phyloP scores from a whole-genome alignment of 2,797 vertebrate genomes.

The Limnodromus scolopaceus region DNA sequence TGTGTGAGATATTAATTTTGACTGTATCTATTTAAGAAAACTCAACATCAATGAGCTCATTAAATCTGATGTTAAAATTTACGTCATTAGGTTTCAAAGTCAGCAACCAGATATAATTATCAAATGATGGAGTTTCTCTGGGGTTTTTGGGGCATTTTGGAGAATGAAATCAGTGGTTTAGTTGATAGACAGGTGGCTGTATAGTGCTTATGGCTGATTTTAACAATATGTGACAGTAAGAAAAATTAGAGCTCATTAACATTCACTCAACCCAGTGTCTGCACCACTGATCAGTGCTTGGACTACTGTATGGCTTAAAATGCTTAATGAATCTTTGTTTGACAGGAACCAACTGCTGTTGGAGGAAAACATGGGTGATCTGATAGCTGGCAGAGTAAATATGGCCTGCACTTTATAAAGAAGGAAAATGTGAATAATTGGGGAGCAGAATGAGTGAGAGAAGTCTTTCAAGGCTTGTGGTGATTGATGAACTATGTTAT shows the following conservation, averaged over 20 bases:
- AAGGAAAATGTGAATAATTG: slow-evolving; percentile 6
- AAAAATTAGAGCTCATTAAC: slow-evolving; percentile 50
- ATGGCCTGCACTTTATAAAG: neutral
- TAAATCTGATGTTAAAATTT: slow-evolving; percentile 7
- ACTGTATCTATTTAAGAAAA: neutral
- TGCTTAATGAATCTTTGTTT: slow-evolving; percentile 45
- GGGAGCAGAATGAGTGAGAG: neutral
- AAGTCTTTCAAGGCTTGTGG: neutral
- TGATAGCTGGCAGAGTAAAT: neutral
- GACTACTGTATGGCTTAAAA: neutral
- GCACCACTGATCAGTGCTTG: slow-evolving; percentile 24
- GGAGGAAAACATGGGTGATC: neutral
- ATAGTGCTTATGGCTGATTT: slow-evolving; percentile 20
- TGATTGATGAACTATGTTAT: slow-evolving; percentile 13
- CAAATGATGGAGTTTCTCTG: neutral
- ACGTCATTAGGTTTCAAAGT: neutral
- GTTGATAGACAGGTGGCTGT: slow-evolving; percentile 29
- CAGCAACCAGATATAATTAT: neutral
- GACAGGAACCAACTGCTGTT: neutral
- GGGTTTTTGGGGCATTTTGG: neutral
- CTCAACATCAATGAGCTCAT: neutral
- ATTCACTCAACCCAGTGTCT: slow-evolving; percentile 13
- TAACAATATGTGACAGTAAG: slow-evolving; percentile 32
- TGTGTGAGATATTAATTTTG: neutral
- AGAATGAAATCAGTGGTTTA: slow-evolving; percentile 1